phyloP scores from a whole-genome alignment of 2,113 vertebrate genomes.

The Bagarius yarrelli region DNA sequence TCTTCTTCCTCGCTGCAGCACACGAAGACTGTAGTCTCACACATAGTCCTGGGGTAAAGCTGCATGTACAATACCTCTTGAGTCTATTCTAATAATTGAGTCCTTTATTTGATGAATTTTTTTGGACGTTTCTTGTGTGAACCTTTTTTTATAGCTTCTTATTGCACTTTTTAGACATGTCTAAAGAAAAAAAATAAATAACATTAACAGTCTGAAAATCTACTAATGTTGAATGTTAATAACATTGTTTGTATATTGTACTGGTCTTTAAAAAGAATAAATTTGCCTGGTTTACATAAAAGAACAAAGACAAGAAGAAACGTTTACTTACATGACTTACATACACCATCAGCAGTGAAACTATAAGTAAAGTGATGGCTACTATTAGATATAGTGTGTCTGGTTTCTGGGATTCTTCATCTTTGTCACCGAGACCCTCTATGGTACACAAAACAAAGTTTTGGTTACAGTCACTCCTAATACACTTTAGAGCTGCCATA shows the following conservation, averaged over 20 bases:
- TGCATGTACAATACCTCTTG: constrained; percentile 26
- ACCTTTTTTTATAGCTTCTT: constrained; percentile 38
- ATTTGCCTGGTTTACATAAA: background rate
- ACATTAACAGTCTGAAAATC: background rate
- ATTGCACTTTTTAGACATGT: constrained; percentile 49
- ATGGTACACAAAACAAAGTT: constrained; percentile 10
- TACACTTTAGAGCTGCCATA: background rate
- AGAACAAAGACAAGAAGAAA: background rate
- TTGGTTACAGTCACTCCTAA: background rate
- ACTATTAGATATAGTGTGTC: constrained; percentile 37
- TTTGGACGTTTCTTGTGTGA: constrained; percentile 34
- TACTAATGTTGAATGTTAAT: background rate
- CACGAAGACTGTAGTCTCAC: constrained; percentile 23
- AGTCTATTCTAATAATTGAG: constrained; percentile 8
- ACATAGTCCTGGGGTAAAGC: constrained; percentile 31
- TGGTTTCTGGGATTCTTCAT: background rate
- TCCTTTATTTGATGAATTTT: constrained; percentile 25
- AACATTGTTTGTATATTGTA: background rate
- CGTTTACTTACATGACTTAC: constrained; percentile 68
- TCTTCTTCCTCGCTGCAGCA: background rate
- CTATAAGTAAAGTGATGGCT: constrained; percentile 48
- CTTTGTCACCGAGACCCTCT: constrained; percentile 40
- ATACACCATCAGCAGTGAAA: constrained; percentile 49
- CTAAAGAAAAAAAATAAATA: constrained; percentile 50
- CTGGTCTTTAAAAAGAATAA: background rate